Evolutionary conservation across 2,113 vertebrate genomes (phyloP).

Genomic region (Urocitellus parryii): DNA sequence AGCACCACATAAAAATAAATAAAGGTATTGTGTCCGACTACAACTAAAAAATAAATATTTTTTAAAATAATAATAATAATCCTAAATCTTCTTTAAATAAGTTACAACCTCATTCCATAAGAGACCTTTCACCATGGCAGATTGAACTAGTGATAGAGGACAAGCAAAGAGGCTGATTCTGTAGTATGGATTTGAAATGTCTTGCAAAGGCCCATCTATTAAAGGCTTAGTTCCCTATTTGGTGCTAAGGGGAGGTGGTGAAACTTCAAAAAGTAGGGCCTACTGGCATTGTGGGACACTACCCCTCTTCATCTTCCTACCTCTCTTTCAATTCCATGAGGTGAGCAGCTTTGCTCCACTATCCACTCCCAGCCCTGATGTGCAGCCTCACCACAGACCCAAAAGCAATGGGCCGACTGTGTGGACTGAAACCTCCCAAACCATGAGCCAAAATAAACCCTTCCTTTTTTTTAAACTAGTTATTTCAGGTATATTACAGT

Average conservation of each 20-base stretch:
- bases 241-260: background rate
- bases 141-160: background rate
- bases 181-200: background rate
- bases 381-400: background rate
- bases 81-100: slow-evolving; percentile 23
- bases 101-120: background rate
- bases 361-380: background rate
- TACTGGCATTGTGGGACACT: background rate
- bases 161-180: background rate
- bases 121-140: background rate
- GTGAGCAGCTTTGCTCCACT: background rate
- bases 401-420: background rate
- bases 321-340: background rate
- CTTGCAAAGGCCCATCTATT: background rate
- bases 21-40: no score
- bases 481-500: background rate
- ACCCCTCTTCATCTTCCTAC: background rate
- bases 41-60: no score
- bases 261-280: background rate
- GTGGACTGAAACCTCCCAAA: background rate
- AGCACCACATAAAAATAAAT: no score
- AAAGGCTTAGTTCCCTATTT: background rate
- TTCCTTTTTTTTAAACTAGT: background rate
- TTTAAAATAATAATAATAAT: no score
- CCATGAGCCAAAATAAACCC: background rate